phyloP scores from a whole-genome alignment of 1,140 invertebrate species.

The Neodiprion fabricii region DNA sequence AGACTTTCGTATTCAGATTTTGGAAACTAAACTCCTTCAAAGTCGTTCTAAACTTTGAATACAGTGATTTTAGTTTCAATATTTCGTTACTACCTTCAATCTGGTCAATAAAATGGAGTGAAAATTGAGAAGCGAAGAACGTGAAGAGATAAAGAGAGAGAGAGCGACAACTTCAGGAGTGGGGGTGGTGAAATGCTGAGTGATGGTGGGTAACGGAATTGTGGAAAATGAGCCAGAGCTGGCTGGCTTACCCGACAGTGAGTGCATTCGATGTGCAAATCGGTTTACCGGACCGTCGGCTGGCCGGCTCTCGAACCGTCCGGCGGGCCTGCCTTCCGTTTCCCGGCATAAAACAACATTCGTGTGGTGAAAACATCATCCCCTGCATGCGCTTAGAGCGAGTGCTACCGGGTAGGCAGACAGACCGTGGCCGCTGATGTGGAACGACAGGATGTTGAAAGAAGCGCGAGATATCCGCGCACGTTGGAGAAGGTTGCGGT shows the following conservation, averaged over 20 bases:
- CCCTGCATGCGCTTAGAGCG: background rate
- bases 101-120: too few relatives aligned
- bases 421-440: background rate
- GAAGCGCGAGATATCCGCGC: conserved; percentile 5
- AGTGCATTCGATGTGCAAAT: conserved; percentile 48
- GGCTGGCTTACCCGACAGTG: conserved; percentile 9
- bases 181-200: too few relatives aligned
- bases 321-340: background rate
- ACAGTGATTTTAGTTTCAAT: too few relatives aligned
- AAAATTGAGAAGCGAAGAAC: too few relatives aligned
- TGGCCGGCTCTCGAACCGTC: background rate
- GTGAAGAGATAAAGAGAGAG: too few relatives aligned
- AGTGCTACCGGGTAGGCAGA: background rate
- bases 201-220: background rate
- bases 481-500: background rate
- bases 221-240: background rate
- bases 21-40: too few relatives aligned
- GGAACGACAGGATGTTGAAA: background rate
- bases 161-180: too few relatives aligned
- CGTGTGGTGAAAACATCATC: conserved; percentile 2
- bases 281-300: conserved; percentile 37
- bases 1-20: too few relatives aligned
- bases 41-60: too few relatives aligned
- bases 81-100: too few relatives aligned
- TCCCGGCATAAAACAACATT: conserved; percentile 13